These are phyloP conservation scores for Eueremaeus valkanovi DNA, from an alignment of 2,888 invertebrate genomes.

Conservation along the genomic window DNA sequence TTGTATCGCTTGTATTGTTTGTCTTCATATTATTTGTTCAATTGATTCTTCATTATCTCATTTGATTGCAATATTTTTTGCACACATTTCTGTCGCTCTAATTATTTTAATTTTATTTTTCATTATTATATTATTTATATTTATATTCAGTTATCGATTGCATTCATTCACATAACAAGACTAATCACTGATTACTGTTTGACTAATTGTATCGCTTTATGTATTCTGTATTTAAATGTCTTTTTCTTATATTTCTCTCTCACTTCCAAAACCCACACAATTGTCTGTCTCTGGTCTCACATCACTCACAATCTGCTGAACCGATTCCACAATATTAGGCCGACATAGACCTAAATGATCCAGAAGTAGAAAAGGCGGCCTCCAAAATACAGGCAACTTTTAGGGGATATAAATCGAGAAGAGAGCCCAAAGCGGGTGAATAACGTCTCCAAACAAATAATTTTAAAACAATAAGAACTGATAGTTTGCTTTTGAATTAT, in stretches of 20 bases:
- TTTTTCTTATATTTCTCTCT: neutral
- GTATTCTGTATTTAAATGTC: neutral
- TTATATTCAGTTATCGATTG: too few species aligned
- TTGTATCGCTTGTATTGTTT: neutral
- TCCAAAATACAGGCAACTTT: constrained; percentile 46
- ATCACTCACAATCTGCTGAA: neutral
- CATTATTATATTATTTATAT: neutral
- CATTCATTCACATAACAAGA: neutral
- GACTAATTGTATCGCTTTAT: neutral
- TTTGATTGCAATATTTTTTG: neutral
- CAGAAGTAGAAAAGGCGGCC: constrained; percentile 46
- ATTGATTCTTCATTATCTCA: too few species aligned
- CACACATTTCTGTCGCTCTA: too few species aligned
- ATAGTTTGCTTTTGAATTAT: neutral
- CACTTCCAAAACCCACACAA: neutral
- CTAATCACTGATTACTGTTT: neutral
- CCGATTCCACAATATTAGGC: constrained; percentile 30
- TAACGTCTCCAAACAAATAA: neutral
- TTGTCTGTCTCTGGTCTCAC: neutral
- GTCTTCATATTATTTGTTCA: neutral
- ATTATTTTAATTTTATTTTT: too few species aligned
- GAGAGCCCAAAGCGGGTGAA: constrained; percentile 28
- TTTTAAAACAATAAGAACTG: neutral
- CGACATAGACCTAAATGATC: constrained; percentile 46
- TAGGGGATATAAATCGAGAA: constrained; percentile 44